Percentiles rank a stretch among this genome's conserved stretches.
These are phyloP conservation scores for Philantomba maxwellii DNA, from an alignment of 2,113 vertebrate genomes.

Conservation along the genomic window DNA sequence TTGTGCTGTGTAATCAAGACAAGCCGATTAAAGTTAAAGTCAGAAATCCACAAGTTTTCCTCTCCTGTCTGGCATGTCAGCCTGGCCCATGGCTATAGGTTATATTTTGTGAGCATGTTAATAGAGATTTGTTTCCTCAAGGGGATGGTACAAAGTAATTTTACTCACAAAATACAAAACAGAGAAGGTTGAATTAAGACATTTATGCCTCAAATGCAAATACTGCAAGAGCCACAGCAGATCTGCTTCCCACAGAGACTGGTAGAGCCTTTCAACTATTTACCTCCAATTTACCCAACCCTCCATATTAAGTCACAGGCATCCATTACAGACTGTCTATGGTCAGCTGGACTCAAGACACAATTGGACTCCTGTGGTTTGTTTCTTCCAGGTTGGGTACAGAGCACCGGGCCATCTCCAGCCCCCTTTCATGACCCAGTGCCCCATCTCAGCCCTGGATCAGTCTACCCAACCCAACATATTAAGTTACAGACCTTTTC, in stretches of 20 bases:
- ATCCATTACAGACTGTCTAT: neutral
- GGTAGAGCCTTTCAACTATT: neutral
- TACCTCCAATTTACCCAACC: neutral
- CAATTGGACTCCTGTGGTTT: neutral
- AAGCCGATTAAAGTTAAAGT: constrained; percentile 58
- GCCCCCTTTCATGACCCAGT: neutral
- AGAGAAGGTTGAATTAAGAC: neutral
- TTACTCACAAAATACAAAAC: constrained; percentile 3
- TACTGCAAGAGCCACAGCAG: neutral
- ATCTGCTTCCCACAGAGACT: neutral
- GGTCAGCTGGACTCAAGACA: neutral
- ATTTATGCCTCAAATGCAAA: neutral
- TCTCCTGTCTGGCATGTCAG: constrained; percentile 13
- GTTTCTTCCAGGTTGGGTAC: neutral
- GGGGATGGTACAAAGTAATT: neutral
- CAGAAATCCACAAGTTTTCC: constrained; percentile 39
- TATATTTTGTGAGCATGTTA: constrained; percentile 41
- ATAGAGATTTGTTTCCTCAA: constrained; percentile 36
- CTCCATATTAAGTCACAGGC: neutral
- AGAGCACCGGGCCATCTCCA: neutral
- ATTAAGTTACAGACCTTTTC: neutral
- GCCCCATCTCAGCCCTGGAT: neutral
- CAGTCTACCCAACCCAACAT: neutral
- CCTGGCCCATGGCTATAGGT: neutral
- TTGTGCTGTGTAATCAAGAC: constrained; percentile 65